Percentiles rank a stretch among this genome's conserved stretches.
phyloP scores from a whole-genome alignment of 2,888 invertebrate species.

The Cordilura impudica region DNA sequence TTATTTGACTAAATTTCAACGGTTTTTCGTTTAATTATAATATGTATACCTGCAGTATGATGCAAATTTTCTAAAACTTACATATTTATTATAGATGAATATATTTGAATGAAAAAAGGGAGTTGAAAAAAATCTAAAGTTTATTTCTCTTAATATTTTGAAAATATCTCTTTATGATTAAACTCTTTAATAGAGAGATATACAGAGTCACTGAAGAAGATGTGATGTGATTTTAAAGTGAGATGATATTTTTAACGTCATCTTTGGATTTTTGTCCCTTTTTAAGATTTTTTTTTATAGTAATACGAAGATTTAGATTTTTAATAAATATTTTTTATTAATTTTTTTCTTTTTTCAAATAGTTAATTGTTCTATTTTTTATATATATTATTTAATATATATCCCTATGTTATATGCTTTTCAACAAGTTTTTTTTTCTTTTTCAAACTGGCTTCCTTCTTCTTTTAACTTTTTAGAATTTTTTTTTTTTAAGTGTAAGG shows the following conservation, averaged over 20 bases:
- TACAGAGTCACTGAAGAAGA: background rate
- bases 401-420: too few relatives aligned
- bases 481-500: constrained; percentile 27
- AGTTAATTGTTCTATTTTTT: constrained; percentile 18
- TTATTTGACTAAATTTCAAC: background rate
- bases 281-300: background rate
- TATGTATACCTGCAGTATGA: background rate
- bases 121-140: background rate
- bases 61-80: background rate
- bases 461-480: constrained; percentile 10
- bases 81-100: background rate
- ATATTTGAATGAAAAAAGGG: background rate
- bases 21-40: background rate
- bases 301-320: constrained; percentile 10
- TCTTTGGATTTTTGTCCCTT: background rate
- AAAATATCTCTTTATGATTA: background rate
- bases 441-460: constrained; percentile 38
- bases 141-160: too few relatives aligned
- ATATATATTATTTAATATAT: too few relatives aligned
- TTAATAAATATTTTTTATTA: constrained; percentile 52
- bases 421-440: constrained; percentile 35
- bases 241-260: background rate
- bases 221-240: background rate
- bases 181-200: background rate
- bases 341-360: constrained; percentile 33